phyloP scores from a whole-genome alignment of 2,113 vertebrate species.

The Callopanchax toddi region DNA sequence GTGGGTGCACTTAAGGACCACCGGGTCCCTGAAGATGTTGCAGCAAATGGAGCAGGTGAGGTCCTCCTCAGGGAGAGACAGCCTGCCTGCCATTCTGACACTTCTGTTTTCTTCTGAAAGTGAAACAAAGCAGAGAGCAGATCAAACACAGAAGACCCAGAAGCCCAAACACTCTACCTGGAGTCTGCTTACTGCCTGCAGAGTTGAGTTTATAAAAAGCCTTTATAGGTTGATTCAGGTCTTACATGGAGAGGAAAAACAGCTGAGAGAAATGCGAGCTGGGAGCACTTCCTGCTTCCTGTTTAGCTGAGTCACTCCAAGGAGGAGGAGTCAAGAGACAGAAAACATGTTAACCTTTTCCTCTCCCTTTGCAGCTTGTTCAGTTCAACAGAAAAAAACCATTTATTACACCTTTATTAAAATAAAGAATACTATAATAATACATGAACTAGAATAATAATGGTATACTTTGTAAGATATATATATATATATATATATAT shows the following conservation, averaged over 20 bases:
- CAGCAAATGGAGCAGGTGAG: conserved; percentile 76
- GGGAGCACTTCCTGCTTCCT: conserved; percentile 61
- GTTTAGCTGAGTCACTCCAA: conserved; percentile 47
- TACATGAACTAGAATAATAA: too few species aligned
- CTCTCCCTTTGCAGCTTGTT: neutral
- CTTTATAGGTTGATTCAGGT: neutral
- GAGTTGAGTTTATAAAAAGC: neutral
- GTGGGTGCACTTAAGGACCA: conserved; percentile 80
- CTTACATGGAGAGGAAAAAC: neutral
- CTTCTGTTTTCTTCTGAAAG: conserved; percentile 11
- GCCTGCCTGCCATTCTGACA: conserved; percentile 60
- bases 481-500: too few species aligned
- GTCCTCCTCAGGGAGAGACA: conserved; percentile 65
- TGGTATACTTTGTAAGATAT: too few species aligned
- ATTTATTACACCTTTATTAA: too few species aligned
- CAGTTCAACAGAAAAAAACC: neutral
- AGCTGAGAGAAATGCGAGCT: neutral
- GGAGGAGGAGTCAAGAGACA: conserved; percentile 42
- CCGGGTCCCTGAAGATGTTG: conserved; percentile 73
- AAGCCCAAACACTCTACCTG: neutral
- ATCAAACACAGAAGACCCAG: neutral
- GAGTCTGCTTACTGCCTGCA: neutral
- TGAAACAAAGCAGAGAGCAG: conserved; percentile 32
- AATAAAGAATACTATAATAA: too few species aligned
- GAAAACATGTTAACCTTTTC: conserved; percentile 52